Conservation (phyloP, 2,113 vertebrate genomes). For the Notothenia rossii region DNA sequence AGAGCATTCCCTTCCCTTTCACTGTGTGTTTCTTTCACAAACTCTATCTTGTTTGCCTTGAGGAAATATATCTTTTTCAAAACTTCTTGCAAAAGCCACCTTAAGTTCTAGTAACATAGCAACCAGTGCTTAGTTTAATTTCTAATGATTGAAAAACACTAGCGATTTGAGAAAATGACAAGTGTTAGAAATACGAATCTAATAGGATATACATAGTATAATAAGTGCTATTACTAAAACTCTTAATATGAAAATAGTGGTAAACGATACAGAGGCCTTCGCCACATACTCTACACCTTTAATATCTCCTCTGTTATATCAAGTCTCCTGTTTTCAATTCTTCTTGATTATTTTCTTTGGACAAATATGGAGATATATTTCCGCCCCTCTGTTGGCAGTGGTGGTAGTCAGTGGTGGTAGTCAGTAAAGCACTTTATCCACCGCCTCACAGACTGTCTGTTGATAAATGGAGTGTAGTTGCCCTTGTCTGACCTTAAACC, state of each 20-base stretch:
- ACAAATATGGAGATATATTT: constrained; percentile 7
- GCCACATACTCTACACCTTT: constrained; percentile 17
- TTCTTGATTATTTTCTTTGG: not conserved
- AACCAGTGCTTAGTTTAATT: constrained; percentile 26
- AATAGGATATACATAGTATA: constrained; percentile 3
- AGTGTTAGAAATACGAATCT: not conserved
- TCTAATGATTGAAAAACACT: not conserved
- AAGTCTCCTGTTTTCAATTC: not conserved
- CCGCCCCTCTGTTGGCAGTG: not conserved
- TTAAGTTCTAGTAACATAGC: constrained; percentile 28
- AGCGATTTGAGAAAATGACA: not conserved
- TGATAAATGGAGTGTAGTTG: constrained; percentile 41
- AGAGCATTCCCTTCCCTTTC: not conserved
- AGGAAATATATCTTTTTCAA: not conserved
- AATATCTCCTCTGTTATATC: constrained; percentile 3
- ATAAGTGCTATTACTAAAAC: constrained; percentile 11
- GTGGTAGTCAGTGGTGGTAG: not conserved
- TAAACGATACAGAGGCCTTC: not conserved
- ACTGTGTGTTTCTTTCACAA: constrained; percentile 12
- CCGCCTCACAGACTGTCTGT: constrained; percentile 14
- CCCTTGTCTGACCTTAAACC: constrained; percentile 45
- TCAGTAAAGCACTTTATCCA: constrained; percentile 17
- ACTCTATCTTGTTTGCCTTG: not conserved
- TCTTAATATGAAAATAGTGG: not conserved
- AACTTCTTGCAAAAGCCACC: constrained; percentile 7